Evolutionary conservation across 2,797 vertebrate genomes (phyloP).

Genomic region (Denticeps clupeoides): DNA sequence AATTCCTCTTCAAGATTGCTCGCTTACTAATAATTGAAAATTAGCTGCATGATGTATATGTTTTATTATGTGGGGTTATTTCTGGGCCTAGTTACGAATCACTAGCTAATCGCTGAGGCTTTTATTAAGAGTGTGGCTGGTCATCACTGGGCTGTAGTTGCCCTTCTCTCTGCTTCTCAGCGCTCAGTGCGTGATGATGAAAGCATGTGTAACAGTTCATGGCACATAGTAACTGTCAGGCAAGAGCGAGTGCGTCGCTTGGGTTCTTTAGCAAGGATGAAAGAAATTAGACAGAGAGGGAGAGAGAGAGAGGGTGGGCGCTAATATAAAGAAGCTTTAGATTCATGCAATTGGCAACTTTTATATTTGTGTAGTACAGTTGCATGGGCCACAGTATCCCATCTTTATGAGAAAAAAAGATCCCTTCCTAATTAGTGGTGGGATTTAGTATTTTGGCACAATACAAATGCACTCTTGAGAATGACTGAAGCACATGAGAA

Average conservation of each 20-base stretch:
- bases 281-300: too few relatives aligned
- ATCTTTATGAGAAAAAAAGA: too few relatives aligned
- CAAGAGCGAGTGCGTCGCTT: too few relatives aligned
- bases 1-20: slow-evolving; percentile 32
- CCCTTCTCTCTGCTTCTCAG: slow-evolving; percentile 8
- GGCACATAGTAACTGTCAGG: slow-evolving; percentile 19
- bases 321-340: too few relatives aligned
- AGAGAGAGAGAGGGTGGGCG: slow-evolving; percentile 14
- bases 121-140: slow-evolving; percentile 18
- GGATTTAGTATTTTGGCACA: too few relatives aligned
- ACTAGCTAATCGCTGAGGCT: neutral
- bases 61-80: slow-evolving; percentile 56
- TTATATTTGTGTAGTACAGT: too few relatives aligned
- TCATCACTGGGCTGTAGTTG: slow-evolving; percentile 28
- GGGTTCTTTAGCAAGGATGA: too few relatives aligned
- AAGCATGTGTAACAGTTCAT: slow-evolving; percentile 16
- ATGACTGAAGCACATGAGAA: too few relatives aligned
- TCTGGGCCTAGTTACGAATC: neutral
- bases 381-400: too few relatives aligned
- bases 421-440: too few relatives aligned
- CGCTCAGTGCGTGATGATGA: slow-evolving; percentile 10
- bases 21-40: slow-evolving; percentile 21
- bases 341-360: too few relatives aligned
- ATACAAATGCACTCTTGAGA: too few relatives aligned
- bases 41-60: slow-evolving; percentile 53